Conservation (phyloP, 2,888 invertebrate genomes). For the Platerodrilus igneus region DNA sequence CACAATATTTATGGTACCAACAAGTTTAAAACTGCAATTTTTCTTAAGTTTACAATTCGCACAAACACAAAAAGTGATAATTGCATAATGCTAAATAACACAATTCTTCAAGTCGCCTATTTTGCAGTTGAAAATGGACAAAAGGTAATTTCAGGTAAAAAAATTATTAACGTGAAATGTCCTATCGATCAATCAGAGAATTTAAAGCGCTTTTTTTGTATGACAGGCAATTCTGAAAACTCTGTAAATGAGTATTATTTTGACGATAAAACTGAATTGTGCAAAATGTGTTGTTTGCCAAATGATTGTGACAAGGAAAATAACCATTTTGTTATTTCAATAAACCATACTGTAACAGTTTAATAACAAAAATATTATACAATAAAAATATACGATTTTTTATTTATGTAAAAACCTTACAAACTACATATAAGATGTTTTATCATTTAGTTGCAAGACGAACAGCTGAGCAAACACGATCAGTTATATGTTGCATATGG, state of each 20-base stretch:
- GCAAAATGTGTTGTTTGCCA: slow-evolving; percentile 12
- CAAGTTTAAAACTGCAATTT: slow-evolving; percentile 8
- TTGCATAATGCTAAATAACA: slow-evolving; percentile 11
- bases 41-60: slow-evolving; percentile 7
- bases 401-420: too few relatives aligned
- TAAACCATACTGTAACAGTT: slow-evolving; percentile 2
- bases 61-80: slow-evolving; percentile 9
- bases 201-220: slow-evolving; percentile 7
- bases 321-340: slow-evolving; percentile 8
- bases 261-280: slow-evolving; percentile 2
- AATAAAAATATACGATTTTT: not conserved
- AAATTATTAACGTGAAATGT: not conserved
- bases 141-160: slow-evolving; percentile 2
- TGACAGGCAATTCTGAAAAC: slow-evolving; percentile 5
- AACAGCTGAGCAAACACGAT: too few relatives aligned
- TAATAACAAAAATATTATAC: not conserved
- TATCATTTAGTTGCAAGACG: too few relatives aligned
- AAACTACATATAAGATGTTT: too few relatives aligned
- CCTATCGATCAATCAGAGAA: not conserved
- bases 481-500: slow-evolving; percentile 8
- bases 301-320: not conserved
- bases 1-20: not conserved
- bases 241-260: not conserved
- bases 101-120: not conserved
- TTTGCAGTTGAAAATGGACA: slow-evolving; percentile 2